Conservation (phyloP, 2,113 vertebrate genomes). For the Serilophus lunatus region DNA sequence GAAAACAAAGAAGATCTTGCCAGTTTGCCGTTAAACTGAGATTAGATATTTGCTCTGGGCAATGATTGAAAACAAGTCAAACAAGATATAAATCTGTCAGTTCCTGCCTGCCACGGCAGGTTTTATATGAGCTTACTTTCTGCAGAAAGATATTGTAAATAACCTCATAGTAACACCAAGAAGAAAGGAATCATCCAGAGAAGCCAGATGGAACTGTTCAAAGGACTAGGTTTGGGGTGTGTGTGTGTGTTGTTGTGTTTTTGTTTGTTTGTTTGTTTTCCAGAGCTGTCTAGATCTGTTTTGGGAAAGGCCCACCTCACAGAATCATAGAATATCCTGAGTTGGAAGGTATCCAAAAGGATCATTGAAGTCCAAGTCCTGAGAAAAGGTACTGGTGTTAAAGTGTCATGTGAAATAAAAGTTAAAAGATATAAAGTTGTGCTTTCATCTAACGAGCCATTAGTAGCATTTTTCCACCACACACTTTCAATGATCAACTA, state of each 20-base stretch:
- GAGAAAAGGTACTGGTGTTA: neutral
- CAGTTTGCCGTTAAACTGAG: neutral
- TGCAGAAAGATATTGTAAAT: neutral
- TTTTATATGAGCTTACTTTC: neutral
- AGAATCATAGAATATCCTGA: neutral
- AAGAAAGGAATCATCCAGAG: neutral
- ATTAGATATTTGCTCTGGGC: neutral
- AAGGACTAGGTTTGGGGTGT: neutral
- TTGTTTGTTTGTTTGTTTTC: neutral
- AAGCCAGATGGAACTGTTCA: neutral
- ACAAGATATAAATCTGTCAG: neutral
- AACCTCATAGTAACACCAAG: neutral
- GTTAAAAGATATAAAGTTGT: neutral
- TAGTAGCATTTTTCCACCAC: neutral
- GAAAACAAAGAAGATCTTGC: neutral
- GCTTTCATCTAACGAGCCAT: neutral
- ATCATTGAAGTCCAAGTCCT: fast-evolving
- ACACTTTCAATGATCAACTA: neutral
- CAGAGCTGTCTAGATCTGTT: neutral
- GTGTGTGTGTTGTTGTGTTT: too few species aligned
- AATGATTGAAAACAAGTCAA: neutral
- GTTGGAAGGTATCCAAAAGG: neutral
- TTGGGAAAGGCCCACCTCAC: neutral
- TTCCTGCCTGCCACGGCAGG: neutral
- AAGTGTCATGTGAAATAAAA: neutral